Percentiles rank a stretch among this genome's conserved stretches.
Conservation (phyloP, 1,140 invertebrate species). For the Ostrea denselamellosa region DNA sequence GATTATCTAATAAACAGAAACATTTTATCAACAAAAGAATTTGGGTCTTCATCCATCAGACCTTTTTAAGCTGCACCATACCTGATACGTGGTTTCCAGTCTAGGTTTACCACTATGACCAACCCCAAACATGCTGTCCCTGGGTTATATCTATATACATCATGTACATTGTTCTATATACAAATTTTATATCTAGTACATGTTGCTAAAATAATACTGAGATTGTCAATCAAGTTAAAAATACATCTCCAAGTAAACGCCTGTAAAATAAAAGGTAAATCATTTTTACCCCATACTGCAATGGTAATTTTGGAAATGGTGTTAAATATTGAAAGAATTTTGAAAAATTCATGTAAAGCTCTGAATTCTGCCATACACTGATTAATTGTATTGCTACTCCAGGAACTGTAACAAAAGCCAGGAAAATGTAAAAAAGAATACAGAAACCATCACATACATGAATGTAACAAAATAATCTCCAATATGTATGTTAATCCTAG, state of each 20-base stretch:
- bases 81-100: neutral
- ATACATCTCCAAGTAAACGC: too few relatives aligned
- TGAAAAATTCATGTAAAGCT: too few relatives aligned
- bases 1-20: slow-evolving; percentile 1
- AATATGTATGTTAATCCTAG: too few relatives aligned
- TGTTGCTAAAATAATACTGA: neutral
- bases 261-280: neutral
- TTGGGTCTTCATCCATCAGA: neutral
- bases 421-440: too few relatives aligned
- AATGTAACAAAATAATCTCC: too few relatives aligned
- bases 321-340: too few relatives aligned
- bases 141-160: neutral
- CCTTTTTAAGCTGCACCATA: neutral
- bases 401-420: too few relatives aligned
- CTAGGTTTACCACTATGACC: neutral
- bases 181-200: neutral
- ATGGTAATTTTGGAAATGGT: too few relatives aligned
- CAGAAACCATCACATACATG: too few relatives aligned
- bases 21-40: neutral
- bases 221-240: neutral
- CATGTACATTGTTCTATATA: neutral
- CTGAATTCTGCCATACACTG: too few relatives aligned
- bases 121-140: neutral
- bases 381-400: too few relatives aligned
- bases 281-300: neutral